Evolutionary conservation across 1,140 invertebrate genomes (phyloP), one percentile per base, ranked within the genome.

Genomic region (Zaprionus africanus): DNA sequence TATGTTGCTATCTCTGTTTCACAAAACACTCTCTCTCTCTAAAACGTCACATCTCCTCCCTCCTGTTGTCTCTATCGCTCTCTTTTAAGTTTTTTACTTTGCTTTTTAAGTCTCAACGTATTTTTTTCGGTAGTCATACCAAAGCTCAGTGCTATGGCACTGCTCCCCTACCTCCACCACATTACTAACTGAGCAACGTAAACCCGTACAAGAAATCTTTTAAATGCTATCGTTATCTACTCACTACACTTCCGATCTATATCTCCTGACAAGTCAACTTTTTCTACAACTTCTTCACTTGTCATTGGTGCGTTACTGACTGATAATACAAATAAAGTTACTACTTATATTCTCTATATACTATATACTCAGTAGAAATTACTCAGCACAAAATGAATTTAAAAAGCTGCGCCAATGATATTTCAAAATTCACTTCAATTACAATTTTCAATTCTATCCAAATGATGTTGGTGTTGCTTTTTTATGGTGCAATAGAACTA

Each of bases 201-300:
- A 63, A 38, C 58, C 72, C 64, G 62, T 79, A 78, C 65, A 74
- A 78, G 71, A 66, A 75, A 76, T 72, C 70, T 84, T 92, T 92
- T 92, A 92, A 92, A 92, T 92, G 91, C 91, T 92, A 91, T 92
- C 91, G 91, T 92, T 92, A 92, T 92, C 91, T 92, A 88, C 77
- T 76, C 58, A 57, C 49, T 34, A 72, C 46, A 54, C 59, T 76
- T 76, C 53, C 36, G 17, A 78, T 63, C 67, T 76, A 63, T 68
- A 54, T 31, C 43, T 80, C 54, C 49, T 65, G 61, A 66, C 54
- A 61, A 60, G 64, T 68, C 24, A 54, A 80, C 64, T 74, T 77
- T 69, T 49, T 69, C 64, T 74, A 65, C 51, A 78, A 80, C 54
- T 80, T 80, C 69, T 80, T 76, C 19, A 60, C 60, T 69, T 51